A percentile compares a stretch with the other conserved stretches of the same genome.
Evolutionary conservation across 2,797 vertebrate species (phyloP).

Genomic region (Myiothlypis chrysogaster): DNA sequence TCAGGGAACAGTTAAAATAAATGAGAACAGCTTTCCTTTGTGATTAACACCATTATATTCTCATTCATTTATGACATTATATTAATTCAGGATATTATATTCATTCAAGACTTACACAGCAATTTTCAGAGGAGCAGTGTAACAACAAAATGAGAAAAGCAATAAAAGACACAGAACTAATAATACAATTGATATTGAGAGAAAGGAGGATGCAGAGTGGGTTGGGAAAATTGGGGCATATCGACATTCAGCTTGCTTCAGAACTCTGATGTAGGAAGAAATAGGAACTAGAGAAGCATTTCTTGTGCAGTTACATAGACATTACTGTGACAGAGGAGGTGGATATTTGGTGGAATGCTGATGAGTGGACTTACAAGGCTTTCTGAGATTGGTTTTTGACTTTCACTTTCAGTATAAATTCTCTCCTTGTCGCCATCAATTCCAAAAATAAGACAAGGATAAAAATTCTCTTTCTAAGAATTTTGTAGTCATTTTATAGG

Average conservation of each 20-base stretch:
- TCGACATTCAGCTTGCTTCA: not conserved
- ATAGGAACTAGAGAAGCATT: not conserved
- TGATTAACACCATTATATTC: slow-evolving; percentile 37
- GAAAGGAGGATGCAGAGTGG: not conserved
- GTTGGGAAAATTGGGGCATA: not conserved
- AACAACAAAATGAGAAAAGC: slow-evolving; percentile 4
- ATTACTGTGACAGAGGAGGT: not conserved
- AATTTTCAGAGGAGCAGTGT: slow-evolving; percentile 21
- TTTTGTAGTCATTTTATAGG: not conserved
- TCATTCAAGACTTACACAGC: not conserved
- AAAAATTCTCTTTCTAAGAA: not conserved
- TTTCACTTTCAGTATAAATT: not conserved
- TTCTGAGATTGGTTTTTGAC: not conserved
- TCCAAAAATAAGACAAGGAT: not conserved
- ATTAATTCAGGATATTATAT: slow-evolving; percentile 7
- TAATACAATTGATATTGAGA: not conserved
- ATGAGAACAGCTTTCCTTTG: slow-evolving; percentile 15
- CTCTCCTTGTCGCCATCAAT: not conserved
- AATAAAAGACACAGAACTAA: not conserved
- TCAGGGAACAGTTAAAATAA: slow-evolving; percentile 14
- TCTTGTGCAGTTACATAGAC: not conserved
- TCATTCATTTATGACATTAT: slow-evolving; percentile 3
- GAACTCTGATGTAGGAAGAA: not conserved
- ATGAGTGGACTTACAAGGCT: not conserved
- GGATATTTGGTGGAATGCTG: not conserved